Percentiles rank a stretch among this genome's conserved stretches.
These are phyloP conservation scores for Conistra vaccinii DNA, from an alignment of 2,888 invertebrate genomes.

Conservation along the genomic window DNA sequence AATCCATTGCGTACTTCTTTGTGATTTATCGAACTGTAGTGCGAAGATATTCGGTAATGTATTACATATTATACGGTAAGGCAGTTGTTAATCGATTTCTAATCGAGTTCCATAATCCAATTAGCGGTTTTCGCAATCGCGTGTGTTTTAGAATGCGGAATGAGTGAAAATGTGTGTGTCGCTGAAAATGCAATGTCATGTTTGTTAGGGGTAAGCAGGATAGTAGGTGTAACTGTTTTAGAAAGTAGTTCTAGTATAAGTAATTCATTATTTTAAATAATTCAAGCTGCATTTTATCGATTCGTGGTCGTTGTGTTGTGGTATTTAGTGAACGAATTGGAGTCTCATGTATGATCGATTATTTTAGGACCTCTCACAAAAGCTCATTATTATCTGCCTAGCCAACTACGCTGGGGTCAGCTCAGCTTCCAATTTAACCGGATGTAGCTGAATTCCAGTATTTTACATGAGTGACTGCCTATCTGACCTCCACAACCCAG, in stretches of 20 bases:
- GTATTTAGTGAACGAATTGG: not conserved
- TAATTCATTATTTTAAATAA: conserved; percentile 38
- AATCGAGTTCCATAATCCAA: conserved; percentile 63
- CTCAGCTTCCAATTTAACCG: too few relatives aligned
- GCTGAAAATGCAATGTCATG: conserved; percentile 67
- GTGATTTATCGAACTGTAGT: conserved; percentile 7
- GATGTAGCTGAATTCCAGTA: too few relatives aligned
- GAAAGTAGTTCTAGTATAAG: conserved; percentile 51
- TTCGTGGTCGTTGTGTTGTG: not conserved
- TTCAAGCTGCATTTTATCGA: not conserved
- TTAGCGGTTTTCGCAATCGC: conserved; percentile 65
- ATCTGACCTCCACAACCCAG: too few relatives aligned
- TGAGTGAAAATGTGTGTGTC: conserved; percentile 63
- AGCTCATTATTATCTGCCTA: not conserved
- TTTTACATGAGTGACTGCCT: too few relatives aligned
- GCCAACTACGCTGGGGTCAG: too few relatives aligned
- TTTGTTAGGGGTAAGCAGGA: conserved; percentile 42
- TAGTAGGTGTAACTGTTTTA: conserved; percentile 43
- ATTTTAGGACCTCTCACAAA: not conserved
- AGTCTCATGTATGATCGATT: not conserved
- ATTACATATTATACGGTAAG: conserved; percentile 44
- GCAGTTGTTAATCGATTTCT: conserved; percentile 59
- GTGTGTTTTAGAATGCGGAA: conserved; percentile 69
- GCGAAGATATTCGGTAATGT: conserved; percentile 58
- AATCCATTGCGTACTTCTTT: conserved; percentile 59